phyloP scores from a whole-genome alignment of 2,888 invertebrate genomes.

The Acrocera orbiculus region DNA sequence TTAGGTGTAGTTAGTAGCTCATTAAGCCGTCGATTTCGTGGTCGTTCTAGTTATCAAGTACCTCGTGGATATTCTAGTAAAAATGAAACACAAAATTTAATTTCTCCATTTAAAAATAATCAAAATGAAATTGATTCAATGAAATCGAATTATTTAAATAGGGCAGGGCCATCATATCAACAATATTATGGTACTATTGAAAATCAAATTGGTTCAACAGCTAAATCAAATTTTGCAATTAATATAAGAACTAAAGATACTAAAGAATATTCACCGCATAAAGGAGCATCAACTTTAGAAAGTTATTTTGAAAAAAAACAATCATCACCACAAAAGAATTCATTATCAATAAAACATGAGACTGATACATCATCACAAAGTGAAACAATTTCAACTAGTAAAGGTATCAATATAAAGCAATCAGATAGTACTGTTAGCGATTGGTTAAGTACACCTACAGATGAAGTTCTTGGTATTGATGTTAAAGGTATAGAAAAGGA shows the following conservation, averaged over 20 bases:
- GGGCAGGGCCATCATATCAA: too few relatives aligned
- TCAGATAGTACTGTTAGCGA: constrained; percentile 18
- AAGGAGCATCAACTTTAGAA: constrained; percentile 13
- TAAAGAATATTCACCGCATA: constrained; percentile 17
- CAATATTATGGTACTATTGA: too few relatives aligned
- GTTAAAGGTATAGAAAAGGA: constrained; percentile 18
- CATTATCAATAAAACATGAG: too few relatives aligned
- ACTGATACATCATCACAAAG: constrained; percentile 14
- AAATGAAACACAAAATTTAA: constrained; percentile 32
- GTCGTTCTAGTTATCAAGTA: constrained; percentile 58
- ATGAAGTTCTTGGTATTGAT: constrained; percentile 18
- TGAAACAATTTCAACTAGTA: constrained; percentile 13
- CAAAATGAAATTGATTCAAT: too few relatives aligned
- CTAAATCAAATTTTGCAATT: constrained; percentile 14
- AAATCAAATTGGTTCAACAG: constrained; percentile 24
- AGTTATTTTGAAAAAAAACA: constrained; percentile 14
- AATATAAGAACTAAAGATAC: constrained; percentile 15
- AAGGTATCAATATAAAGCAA: constrained; percentile 14
- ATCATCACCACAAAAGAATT: too few relatives aligned
- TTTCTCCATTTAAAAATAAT: too few relatives aligned
- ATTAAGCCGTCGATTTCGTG: constrained; percentile 57
- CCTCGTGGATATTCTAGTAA: too few relatives aligned
- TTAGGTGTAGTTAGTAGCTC: constrained; percentile 74
- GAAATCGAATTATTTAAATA: too few relatives aligned
- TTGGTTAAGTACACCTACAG: constrained; percentile 19